Evolutionary conservation across 2,888 invertebrate genomes (phyloP), one percentile per base, ranked within the genome.

Genomic region (Oscheius myriophilus): DNA sequence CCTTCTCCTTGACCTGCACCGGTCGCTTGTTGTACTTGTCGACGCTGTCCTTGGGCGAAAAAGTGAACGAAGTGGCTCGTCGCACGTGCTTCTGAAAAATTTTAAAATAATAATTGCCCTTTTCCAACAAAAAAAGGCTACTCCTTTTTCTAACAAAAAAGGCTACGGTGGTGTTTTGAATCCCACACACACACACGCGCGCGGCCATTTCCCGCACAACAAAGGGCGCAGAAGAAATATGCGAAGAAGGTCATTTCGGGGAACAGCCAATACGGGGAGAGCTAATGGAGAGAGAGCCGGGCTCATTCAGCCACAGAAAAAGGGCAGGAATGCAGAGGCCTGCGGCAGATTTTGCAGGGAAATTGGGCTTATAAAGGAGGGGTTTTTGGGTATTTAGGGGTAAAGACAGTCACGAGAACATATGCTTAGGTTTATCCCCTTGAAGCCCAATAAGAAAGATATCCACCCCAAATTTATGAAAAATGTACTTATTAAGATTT

Each of bases 51-150:
- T 75, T 78, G 14, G 82, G 79, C 14, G 83, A 82, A 66, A 75
- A 84, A 9, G 84, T 84, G 71, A 84, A 84, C 21, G 84, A 84
- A 9, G 83, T 82, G 1, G 84, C 84, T 39, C 84, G 79, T n/a
- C 84, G 80, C 21, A 84, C 81, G 21, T 46, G 46, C 33, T 61
- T 61, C 61, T 61, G 25, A 25, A 59, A 49, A 49, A 45, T 16
- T 16, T 45, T 14, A 42, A 14, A n/a, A n/a, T 11, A 46, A n/a
- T n/a, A n/a, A 18, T 18, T 46, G 46, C 16, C 16, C 18, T 46
- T 46, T 46, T 4, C 16, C 18, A 11, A 18, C 4, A 6, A 18
- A 18, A 18, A 21, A 49, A 49, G 16, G 21, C 16, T 16, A 18
- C 49, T 49, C 1, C 11, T 11, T 21, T 21, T 9, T 49, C 18